Base-by-base conservation (phyloP, 2,113 vertebrate genomes). In the Pomatorhinus ruficollis region DNA sequence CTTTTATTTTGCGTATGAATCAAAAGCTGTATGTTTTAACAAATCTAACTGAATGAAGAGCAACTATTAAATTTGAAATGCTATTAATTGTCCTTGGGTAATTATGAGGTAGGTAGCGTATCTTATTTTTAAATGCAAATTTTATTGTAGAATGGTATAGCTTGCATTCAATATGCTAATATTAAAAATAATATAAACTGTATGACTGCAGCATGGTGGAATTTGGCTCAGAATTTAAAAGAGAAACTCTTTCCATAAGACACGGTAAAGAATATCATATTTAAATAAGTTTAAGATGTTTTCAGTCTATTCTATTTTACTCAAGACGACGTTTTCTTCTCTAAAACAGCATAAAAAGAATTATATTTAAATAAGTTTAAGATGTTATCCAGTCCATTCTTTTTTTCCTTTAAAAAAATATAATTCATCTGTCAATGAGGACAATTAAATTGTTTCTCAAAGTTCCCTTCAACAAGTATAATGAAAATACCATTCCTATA, bases 221-320 rank as follows among this genome's bases (percentile, higher is more conserved):
- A 83, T 94, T 91, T 87, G 84, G 74, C 40, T 76, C 61, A 53
- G 49, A 94, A 84, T 82, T 92, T 75, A 23, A 75, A 81, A 87
- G 83, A 75, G 16, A 95, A 95, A 49, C 47, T 65, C 31, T 61
- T 68, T 78, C 77, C 66, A 72, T 84, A 69, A 95, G 78, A 82
- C 37, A 64, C 5, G 42, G 56, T 53, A 94, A 87, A 89, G 83
- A 93, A 84, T 56, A 91, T 53, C 33, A 68, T 79, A 84, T 64
- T 94, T 93, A 93, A 95, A 92, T 83, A 90, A 84, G 57, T 95
- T 92, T 95, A 95, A 95, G 89, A 87, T 91, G 77, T 87, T 92
- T 89, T 92, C 72, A 92, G 56, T 81, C 60, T 77, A 86, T 70
- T 96, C 47, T 18, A 2, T 84, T 96, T 87, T 82, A 93, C 27